Evolutionary conservation across 2,797 vertebrate species (phyloP), one percentile per base, ranked within the genome.

Genomic region (Leuciscus waleckii): DNA sequence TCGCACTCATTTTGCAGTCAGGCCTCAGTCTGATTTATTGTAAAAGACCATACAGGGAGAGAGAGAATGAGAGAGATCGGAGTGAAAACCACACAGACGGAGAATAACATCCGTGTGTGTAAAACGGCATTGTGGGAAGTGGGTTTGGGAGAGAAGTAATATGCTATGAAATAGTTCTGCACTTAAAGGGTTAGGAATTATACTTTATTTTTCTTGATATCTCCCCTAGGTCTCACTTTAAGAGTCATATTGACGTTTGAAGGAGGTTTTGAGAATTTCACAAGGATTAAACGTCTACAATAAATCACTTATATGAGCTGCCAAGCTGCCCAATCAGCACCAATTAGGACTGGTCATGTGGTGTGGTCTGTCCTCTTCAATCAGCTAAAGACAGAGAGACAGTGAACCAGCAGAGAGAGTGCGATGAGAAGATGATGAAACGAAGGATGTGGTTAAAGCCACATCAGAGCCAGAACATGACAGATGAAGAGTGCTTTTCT

Each of bases 231-330:
- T 84, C 65, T 70, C 51, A 79, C 49, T 56, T 84, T 58, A 58
- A 32, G 26, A 23, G 49, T 79, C 26, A 67, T 41, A 69, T 37
- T 32, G 17, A 35, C 58, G 63, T 56, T 39, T 84, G 13, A 58
- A 17, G 26, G n/a, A 54, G 63, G 11, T 77, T 68, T 56, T 0
- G 13, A 56, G 46, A 68, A 67, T 68, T 84, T 84, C 35, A 17
- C 23, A 58, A 65, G 35, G 35, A 78, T 69, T 78, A 69, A 61
- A 58, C 21, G 1, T 46, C 21, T 21, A 70, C 65, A 56, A 70
- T 78, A 79, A 94, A 94, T 94, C 90, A 93, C 89, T 94, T 93
- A 32, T 93, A 92, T 93, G 92, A 94, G 92, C 90, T 87, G 71
- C 84, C 32, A 37, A 87, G 90, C 68, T 78, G 56, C 78, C 88